These are phyloP conservation scores for Galerucella calmariensis DNA, from an alignment of 2,888 invertebrate genomes.

Conservation along the genomic window DNA sequence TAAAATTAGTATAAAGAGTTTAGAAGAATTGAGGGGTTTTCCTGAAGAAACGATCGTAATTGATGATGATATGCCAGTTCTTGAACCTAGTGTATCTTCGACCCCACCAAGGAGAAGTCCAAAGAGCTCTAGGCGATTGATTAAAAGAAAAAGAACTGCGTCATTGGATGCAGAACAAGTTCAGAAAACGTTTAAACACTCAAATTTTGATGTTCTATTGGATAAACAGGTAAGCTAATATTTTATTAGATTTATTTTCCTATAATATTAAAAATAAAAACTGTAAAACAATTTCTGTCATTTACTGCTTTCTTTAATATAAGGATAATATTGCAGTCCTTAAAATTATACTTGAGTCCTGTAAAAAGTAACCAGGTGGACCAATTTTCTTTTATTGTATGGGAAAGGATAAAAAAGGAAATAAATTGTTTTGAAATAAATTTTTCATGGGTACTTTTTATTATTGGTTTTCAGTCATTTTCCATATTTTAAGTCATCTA, in stretches of 20 bases:
- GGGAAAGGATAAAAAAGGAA: no score
- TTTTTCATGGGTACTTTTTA: no score
- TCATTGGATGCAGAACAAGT: slow-evolving; percentile 29
- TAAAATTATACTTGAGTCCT: no score
- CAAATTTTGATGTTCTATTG: slow-evolving; percentile 18
- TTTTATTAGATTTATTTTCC: background rate
- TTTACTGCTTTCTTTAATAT: no score
- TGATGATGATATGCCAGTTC: slow-evolving; percentile 14
- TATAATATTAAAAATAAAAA: no score
- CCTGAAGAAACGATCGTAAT: slow-evolving; percentile 22
- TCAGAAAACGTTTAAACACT: slow-evolving; percentile 21
- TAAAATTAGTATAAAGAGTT: slow-evolving; percentile 37
- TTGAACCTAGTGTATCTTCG: slow-evolving; percentile 16
- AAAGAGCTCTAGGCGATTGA: slow-evolving; percentile 17
- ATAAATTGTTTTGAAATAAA: no score
- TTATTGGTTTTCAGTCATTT: no score
- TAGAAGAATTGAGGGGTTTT: slow-evolving; percentile 38
- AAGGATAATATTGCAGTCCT: no score
- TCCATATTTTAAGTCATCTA: no score
- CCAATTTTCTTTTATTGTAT: no score
- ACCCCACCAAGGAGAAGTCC: slow-evolving; percentile 6
- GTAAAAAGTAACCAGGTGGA: no score
- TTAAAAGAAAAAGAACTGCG: slow-evolving; percentile 37
- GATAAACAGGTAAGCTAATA: slow-evolving; percentile 25
- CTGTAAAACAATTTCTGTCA: no score